Conservation (phyloP, 1,140 invertebrate species). For the Drosophila grimshawi region DNA sequence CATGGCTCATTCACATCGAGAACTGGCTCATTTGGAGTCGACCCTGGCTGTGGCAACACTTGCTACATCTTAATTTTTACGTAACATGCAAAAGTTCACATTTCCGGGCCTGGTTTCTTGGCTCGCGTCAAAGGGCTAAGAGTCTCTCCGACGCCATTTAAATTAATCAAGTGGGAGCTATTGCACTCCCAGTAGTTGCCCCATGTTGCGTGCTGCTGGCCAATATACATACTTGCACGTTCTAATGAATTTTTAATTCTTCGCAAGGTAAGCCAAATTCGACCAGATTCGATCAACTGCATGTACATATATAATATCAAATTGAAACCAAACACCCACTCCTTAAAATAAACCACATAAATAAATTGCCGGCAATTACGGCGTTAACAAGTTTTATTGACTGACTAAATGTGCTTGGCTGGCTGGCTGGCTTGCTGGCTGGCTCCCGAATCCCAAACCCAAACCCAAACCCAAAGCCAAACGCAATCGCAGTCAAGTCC, state of each 20-base stretch:
- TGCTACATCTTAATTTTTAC: conserved; percentile 75
- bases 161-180: conserved; percentile 66
- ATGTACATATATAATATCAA: conserved; percentile 14
- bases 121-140: conserved; percentile 14
- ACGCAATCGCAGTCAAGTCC: background rate
- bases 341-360: conserved; percentile 54
- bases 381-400: conserved; percentile 83
- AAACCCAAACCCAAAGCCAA: too few relatives aligned
- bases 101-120: background rate
- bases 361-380: conserved; percentile 80
- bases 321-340: conserved; percentile 46
- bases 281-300: conserved; percentile 59
- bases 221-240: conserved; percentile 56
- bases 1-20: conserved; percentile 38
- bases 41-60: conserved; percentile 51
- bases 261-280: conserved; percentile 45
- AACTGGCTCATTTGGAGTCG: background rate
- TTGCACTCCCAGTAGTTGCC: conserved; percentile 27
- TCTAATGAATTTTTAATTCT: conserved; percentile 81
- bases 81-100: conserved; percentile 55
- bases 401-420: conserved; percentile 74
- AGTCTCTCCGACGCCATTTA: conserved; percentile 56
- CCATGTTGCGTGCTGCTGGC: conserved; percentile 53
- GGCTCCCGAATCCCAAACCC: conserved; percentile 2
- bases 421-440: background rate